These are phyloP conservation scores for Montipora capitata DNA, from an alignment of 92 coral and sea anemone genomes.

Conservation along the genomic window DNA sequence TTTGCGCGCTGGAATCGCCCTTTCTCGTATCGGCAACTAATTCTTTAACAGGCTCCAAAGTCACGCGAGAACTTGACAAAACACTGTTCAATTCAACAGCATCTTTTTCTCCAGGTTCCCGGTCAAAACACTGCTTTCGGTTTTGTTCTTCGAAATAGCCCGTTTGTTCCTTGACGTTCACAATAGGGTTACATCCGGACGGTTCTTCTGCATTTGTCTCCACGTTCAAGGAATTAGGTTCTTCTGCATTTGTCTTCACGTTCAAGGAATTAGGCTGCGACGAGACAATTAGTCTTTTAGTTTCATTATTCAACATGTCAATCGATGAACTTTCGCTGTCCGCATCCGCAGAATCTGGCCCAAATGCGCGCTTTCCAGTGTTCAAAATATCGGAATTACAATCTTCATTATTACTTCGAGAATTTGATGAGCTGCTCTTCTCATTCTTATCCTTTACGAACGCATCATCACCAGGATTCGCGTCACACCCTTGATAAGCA, in stretches of 20 bases:
- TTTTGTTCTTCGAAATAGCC: conserved; percentile 3
- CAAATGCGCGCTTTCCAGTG: background rate
- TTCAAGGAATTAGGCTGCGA: background rate
- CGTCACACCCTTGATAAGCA: background rate
- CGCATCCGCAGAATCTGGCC: background rate
- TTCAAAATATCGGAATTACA: background rate
- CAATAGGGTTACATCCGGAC: background rate
- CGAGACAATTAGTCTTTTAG: background rate
- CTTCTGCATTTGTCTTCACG: background rate
- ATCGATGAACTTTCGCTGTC: background rate
- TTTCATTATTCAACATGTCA: background rate
- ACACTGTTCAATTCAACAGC: background rate
- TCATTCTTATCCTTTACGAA: background rate
- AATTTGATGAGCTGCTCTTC: background rate
- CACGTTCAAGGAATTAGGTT: background rate
- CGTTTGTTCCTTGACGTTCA: background rate
- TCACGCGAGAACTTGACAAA: background rate
- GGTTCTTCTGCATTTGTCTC: background rate
- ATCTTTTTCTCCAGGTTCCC: background rate
- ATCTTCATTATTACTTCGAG: background rate
- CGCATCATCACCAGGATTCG: background rate
- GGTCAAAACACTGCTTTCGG: background rate
- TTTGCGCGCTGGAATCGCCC: background rate
- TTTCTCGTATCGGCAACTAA: background rate
- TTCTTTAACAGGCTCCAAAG: background rate